Evolutionary conservation across 2,797 vertebrate genomes (phyloP).

Genomic region (Anguilla megastoma): DNA sequence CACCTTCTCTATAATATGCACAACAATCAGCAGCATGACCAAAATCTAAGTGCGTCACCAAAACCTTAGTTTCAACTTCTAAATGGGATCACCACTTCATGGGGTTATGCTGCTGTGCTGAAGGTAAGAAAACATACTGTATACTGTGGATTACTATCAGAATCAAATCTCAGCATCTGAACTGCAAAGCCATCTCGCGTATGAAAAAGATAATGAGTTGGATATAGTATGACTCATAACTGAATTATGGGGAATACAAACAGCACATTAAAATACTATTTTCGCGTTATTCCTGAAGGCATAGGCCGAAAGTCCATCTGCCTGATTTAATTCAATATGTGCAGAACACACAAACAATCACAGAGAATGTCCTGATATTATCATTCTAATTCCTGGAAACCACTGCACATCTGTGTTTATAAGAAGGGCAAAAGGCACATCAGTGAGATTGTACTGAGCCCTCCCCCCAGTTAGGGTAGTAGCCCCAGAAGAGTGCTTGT

Average conservation of each 20-base stretch:
- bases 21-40: not conserved
- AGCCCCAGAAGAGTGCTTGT: slow-evolving; percentile 9
- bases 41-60: not conserved
- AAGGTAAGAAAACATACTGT: not conserved
- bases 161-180: not conserved
- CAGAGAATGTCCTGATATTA: not conserved
- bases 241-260: not conserved
- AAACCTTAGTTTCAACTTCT: not conserved
- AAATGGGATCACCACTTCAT: not conserved
- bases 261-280: not conserved
- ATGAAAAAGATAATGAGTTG: not conserved
- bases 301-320: not conserved
- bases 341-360: slow-evolving; percentile 7
- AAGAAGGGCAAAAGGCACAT: not conserved
- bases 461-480: not conserved
- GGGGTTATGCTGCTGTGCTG: not conserved
- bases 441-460: not conserved
- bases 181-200: slow-evolving; percentile 1
- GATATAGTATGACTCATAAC: not conserved
- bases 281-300: not conserved
- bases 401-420: not conserved
- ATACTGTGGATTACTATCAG: not conserved
- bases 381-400: not conserved
- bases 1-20: not conserved
- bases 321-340: not conserved